Conservation (phyloP, 2,113 vertebrate species). For the Orientallactaga bullata region DNA sequence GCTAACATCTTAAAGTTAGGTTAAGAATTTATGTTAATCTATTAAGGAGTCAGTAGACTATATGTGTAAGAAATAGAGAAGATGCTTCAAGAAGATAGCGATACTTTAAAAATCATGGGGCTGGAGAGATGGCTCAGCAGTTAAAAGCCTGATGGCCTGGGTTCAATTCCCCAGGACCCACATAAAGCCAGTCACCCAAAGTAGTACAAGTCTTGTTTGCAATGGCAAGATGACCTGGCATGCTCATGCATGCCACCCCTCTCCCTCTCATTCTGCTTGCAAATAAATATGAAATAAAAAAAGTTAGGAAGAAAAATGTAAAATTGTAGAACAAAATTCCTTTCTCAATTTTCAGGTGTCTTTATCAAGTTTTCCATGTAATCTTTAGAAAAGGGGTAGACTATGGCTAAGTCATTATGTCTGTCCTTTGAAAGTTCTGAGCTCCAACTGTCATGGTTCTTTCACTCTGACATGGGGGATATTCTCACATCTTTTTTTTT, state of each 20-base stretch:
- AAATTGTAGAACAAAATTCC: constrained; percentile 2
- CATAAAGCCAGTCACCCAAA: too few species aligned
- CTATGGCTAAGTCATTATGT: too few species aligned
- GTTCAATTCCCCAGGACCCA: too few species aligned
- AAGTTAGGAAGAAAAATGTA: not conserved
- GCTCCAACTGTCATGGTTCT: accelerated
- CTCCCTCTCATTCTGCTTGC: too few species aligned
- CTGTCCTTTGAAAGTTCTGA: too few species aligned
- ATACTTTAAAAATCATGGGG: not conserved
- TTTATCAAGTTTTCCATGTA: not conserved
- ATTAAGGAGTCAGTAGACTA: not conserved
- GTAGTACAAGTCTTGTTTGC: too few species aligned
- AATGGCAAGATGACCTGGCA: too few species aligned
- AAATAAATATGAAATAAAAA: not conserved
- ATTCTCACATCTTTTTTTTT: not conserved
- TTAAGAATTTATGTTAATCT: not conserved
- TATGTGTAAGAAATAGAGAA: not conserved
- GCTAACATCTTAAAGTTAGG: not conserved
- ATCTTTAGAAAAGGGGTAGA: not conserved
- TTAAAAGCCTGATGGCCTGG: too few species aligned
- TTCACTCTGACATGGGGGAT: not conserved
- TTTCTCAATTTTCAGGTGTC: not conserved
- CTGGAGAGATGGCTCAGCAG: too few species aligned
- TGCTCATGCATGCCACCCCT: too few species aligned
- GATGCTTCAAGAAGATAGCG: not conserved